Conservation (phyloP, 1,140 invertebrate genomes). For the Oedothorax gibbosus region DNA sequence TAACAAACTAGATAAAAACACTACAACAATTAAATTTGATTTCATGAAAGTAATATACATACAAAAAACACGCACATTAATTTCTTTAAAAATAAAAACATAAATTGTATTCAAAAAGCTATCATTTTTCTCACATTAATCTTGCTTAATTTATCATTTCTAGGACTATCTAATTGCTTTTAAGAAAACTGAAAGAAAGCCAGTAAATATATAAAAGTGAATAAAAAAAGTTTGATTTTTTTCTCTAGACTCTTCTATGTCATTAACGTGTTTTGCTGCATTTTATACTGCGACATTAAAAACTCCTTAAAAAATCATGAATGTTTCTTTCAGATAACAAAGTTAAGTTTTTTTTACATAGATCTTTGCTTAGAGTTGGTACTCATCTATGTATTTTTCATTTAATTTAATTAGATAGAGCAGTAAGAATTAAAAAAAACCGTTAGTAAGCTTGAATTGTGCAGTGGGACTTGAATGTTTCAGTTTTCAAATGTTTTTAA, state of each 20-base stretch:
- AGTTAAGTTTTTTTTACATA: no score
- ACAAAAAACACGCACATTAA: background rate
- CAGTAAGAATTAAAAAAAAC: no score
- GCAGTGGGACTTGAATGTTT: no score
- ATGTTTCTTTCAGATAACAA: no score
- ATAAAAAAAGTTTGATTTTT: slow-evolving; percentile 7
- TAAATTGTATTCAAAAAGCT: slow-evolving; percentile 7
- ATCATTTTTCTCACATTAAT: slow-evolving; percentile 47
- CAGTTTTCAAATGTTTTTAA: no score
- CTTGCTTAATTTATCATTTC: slow-evolving; percentile 56
- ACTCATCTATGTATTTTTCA: no score
- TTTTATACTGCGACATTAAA: no score
- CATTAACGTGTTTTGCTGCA: background rate
- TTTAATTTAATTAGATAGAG: no score
- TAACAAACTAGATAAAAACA: background rate
- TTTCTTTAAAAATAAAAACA: background rate
- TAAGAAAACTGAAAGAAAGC: slow-evolving; percentile 32
- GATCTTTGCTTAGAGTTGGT: no score
- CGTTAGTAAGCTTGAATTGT: no score
- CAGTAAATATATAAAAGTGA: slow-evolving; percentile 28
- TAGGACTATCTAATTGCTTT: slow-evolving; percentile 42
- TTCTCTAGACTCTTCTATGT: background rate
- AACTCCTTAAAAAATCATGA: no score
- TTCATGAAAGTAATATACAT: background rate
- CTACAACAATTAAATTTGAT: background rate